Conservation (phyloP, 2,888 invertebrate genomes). For the Pinctada fucata region DNA sequence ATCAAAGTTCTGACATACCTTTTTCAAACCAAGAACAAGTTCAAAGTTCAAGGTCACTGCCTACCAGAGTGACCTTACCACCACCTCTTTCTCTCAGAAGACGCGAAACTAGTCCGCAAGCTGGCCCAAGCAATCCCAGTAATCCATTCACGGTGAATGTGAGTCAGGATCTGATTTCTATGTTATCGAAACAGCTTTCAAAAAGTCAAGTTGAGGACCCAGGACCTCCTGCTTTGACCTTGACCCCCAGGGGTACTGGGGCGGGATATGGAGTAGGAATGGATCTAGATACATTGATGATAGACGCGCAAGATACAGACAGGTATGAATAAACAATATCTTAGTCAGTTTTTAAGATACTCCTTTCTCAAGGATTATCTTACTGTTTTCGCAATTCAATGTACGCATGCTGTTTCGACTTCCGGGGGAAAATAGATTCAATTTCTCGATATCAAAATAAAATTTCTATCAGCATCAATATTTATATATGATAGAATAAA, state of each 20-base stretch:
- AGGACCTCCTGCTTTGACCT: slow-evolving; percentile 68
- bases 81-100: slow-evolving; percentile 6
- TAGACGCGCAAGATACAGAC: slow-evolving; percentile 48
- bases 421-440: too few relatives aligned
- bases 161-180: slow-evolving; percentile 58
- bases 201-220: slow-evolving; percentile 65
- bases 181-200: slow-evolving; percentile 66
- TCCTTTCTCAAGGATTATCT: too few relatives aligned
- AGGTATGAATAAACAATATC: slow-evolving; percentile 53
- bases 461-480: too few relatives aligned
- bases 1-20: not conserved
- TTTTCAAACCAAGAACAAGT: not conserved
- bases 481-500: too few relatives aligned
- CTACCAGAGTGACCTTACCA: not conserved
- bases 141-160: slow-evolving; percentile 3
- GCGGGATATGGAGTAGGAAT: slow-evolving; percentile 74
- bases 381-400: too few relatives aligned
- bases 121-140: not conserved
- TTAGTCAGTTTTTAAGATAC: too few relatives aligned
- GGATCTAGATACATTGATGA: slow-evolving; percentile 69
- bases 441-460: too few relatives aligned
- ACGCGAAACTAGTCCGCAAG: not conserved
- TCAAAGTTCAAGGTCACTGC: not conserved
- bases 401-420: too few relatives aligned
- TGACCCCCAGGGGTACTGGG: slow-evolving; percentile 74